These are phyloP conservation scores for Elegia similella DNA, from an alignment of 2,888 invertebrate genomes.

Conservation along the genomic window DNA sequence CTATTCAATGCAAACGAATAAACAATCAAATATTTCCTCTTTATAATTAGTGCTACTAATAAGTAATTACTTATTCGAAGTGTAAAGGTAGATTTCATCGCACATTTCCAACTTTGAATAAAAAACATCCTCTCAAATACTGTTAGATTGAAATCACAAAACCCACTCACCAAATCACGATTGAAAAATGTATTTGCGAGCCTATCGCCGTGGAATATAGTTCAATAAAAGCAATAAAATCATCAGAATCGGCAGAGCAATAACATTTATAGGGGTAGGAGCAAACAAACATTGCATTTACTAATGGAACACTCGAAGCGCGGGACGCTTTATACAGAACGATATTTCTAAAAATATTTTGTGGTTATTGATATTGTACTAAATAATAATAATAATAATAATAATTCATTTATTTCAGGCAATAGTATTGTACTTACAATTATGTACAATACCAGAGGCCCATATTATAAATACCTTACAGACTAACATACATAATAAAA, in stretches of 20 bases:
- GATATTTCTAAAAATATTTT: neutral
- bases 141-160: neutral
- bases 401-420: too few species aligned
- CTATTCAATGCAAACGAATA: too few species aligned
- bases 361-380: too few species aligned
- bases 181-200: slow-evolving; percentile 5
- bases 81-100: too few species aligned
- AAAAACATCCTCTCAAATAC: neutral
- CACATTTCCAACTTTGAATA: neutral
- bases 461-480: too few species aligned
- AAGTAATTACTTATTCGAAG: too few species aligned
- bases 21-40: too few species aligned
- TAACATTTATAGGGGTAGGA: slow-evolving; percentile 16
- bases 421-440: too few species aligned
- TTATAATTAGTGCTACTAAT: too few species aligned
- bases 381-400: too few species aligned
- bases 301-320: slow-evolving; percentile 25
- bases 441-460: too few species aligned
- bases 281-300: slow-evolving; percentile 22
- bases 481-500: too few species aligned
- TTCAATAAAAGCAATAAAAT: slow-evolving; percentile 14
- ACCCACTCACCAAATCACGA: neutral
- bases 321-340: neutral
- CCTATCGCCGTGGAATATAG: neutral
- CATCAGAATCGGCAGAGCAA: slow-evolving; percentile 18